Evolutionary conservation across 1,140 invertebrate species (phyloP), one percentile per base, ranked within the genome.

Genomic region (Drosophila subpulchrella): DNA sequence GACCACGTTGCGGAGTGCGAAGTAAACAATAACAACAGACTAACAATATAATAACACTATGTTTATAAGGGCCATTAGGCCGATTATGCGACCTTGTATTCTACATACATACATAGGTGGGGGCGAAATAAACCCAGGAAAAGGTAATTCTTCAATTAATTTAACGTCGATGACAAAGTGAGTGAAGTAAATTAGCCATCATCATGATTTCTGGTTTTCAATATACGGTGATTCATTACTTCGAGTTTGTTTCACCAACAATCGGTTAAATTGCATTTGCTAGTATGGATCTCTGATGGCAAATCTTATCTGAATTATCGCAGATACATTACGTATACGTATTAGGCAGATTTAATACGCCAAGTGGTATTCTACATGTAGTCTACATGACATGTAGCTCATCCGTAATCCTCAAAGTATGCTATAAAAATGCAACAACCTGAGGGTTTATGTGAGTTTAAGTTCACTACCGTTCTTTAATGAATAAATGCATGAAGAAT

Each of bases 1-100:
- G 65, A 75, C 80, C 65, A 79, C 59, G 68, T 71, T 67, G 67
- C 38, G 30, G 48, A 81, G 73, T 77, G 78, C 54, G 61, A 74
- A 77, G 55, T 53, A 68, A 75, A 68, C 38, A 68, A 67, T 42
- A 62, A 34, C 47, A 53, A 50, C 38, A 41, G 48, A 11, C 24
- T n/a, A 32, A 34, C 15, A 30, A 57, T 24, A 38, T n/a, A 39
- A 47, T 47, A 67, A 47, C 34, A 63, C 12, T 51, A 17, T n/a
- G 24, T 34, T n/a, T 38, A 47, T 54, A 53, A 41, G 57, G 51
- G 51, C 11, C 24, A 44, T 58, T 58, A 58, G 30, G 41, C 17
- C 59, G 11, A 48, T 57, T 57, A 48, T 27, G 27, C n/a, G 63
- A 36, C 63, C 67, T 71, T 71, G 63, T 30, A 4, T 4, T 12